Conservation (phyloP, 2,113 vertebrate genomes). For the Gila orcuttii region DNA sequence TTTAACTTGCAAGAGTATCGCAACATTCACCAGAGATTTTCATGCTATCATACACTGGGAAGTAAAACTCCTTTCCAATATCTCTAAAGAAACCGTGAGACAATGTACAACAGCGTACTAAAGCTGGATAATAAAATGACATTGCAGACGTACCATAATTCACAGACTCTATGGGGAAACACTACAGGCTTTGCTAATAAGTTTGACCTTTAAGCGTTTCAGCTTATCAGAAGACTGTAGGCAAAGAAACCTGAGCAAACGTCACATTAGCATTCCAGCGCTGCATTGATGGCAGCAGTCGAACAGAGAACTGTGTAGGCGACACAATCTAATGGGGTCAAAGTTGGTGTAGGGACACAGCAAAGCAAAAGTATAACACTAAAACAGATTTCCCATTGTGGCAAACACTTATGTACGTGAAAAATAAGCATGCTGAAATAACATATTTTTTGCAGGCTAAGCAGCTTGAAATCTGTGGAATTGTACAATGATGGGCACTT, state of each 20-base stretch:
- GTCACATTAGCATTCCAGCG: constrained; percentile 24
- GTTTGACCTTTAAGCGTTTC: constrained; percentile 50
- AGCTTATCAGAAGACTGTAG: constrained; percentile 34
- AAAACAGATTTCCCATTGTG: background rate
- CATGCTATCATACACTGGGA: background rate
- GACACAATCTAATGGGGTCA: constrained; percentile 24
- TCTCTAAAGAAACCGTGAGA: background rate
- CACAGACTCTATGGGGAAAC: background rate
- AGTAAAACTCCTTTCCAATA: background rate
- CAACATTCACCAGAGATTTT: background rate
- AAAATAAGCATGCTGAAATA: constrained; percentile 23
- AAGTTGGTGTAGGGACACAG: constrained; percentile 33
- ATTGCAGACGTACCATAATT: background rate
- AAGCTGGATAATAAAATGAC: constrained; percentile 10
- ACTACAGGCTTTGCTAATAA: constrained; percentile 46
- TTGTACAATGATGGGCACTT: constrained; percentile 22
- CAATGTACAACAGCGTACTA: background rate
- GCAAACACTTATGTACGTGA: constrained; percentile 9
- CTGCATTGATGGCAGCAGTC: constrained; percentile 15
- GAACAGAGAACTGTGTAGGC: background rate
- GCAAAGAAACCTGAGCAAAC: constrained; percentile 38
- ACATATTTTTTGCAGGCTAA: background rate
- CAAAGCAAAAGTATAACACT: background rate
- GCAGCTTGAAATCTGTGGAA: constrained; percentile 22
- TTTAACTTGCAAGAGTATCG: background rate